These are phyloP conservation scores for Cynopterus sphinx DNA, from an alignment of 2,797 vertebrate genomes.

Conservation along the genomic window DNA sequence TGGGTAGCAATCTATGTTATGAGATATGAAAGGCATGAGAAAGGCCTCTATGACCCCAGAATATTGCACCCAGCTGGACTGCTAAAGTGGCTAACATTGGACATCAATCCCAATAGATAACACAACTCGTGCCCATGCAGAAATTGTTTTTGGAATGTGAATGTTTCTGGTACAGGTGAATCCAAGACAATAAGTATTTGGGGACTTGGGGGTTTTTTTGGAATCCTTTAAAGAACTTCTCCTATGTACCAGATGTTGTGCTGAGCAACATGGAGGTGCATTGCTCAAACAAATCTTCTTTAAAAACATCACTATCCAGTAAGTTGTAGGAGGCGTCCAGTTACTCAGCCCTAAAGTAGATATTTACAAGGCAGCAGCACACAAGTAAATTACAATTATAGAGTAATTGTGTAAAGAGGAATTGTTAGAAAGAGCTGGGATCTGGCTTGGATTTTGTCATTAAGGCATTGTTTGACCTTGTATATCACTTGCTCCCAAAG, in stretches of 20 bases:
- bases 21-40: not conserved
- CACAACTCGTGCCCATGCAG: not conserved
- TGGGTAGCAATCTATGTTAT: not conserved
- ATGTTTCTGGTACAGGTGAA: not conserved
- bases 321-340: not conserved
- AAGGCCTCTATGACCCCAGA: not conserved
- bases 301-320: not conserved
- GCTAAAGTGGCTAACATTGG: not conserved
- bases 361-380: not conserved
- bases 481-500: not conserved
- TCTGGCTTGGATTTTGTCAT: conserved; percentile 14
- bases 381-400: not conserved
- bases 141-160: conserved; percentile 1
- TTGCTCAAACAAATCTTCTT: not conserved
- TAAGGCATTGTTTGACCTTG: not conserved
- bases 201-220: not conserved
- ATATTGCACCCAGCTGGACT: not conserved
- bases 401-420: not conserved
- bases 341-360: not conserved
- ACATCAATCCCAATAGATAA: not conserved
- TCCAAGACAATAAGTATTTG: conserved; percentile 1
- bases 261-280: not conserved
- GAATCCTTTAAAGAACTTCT: not conserved
- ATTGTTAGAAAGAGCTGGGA: not conserved
- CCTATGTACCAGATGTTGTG: not conserved